Base-by-base conservation (phyloP, 2,888 invertebrate species). In the Suillia variegata region DNA sequence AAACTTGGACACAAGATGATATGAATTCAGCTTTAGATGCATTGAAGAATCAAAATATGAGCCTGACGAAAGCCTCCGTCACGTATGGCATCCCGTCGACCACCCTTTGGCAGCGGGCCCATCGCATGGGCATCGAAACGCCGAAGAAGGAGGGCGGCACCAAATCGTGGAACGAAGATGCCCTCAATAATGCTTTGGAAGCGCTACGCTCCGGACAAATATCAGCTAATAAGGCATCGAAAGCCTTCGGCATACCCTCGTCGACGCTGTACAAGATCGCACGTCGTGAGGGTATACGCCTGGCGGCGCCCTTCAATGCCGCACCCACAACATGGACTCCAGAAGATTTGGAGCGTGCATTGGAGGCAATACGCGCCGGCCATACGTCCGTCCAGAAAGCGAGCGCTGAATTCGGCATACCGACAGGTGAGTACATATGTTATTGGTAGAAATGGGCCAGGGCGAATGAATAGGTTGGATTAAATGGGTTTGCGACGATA, bases 241-340 rank as follows among this genome's bases (percentile, higher is more conserved):
- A 94, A 82, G 93, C 93, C 52, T 93, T 91, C 76, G 93, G 93
- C 47, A 94, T 94, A 79, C 94, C 94, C 45, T 93, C 93, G 81
- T 94, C 93, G 82, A 94, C 94, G 17, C 83, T 94, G 74, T 94
- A 94, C 85, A 94, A 94, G 86, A 94, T 94, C 74, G 94, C 94
- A 26, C 87, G 94, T 65, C 87, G 93, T 72, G 94, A 94, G 82
- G 94, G 94, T 68, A 94, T 94, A 79, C 87, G 93, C 56, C 83
- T 94, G 75, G 92, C 94, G 51, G 93, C 93, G 61, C 94, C 94
- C 3, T 94, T 94, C 83, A 94, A 94, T 85, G 93, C 94, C 54
- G 93, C 93, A 65, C 94, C 94, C 33, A 93, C 93, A 22, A 88
- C 89, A 50, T 94, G 94, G 94, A 89, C 91, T 15, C 91, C 92